Evolutionary conservation across 1,140 invertebrate species (phyloP).

Genomic region (Drosophila murphyi): DNA sequence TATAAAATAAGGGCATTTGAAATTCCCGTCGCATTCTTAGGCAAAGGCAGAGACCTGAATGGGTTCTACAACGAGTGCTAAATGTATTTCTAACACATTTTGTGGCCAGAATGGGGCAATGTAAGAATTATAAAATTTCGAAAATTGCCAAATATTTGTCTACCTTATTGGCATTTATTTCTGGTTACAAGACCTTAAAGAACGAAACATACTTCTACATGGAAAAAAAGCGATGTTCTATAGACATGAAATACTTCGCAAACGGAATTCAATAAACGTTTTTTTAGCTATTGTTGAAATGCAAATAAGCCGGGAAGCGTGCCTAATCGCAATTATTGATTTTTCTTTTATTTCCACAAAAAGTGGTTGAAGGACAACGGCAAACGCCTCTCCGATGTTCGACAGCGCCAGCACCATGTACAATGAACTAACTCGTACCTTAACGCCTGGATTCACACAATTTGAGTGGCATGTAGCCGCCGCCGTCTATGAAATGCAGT

Average conservation of each 20-base stretch:
- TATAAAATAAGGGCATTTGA: slow-evolving; percentile 63
- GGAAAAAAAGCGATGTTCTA: slow-evolving; percentile 34
- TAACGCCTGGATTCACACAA: slow-evolving; percentile 82
- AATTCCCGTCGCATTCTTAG: slow-evolving; percentile 69
- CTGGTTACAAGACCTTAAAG: slow-evolving; percentile 23
- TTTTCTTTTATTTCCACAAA: slow-evolving; percentile 77
- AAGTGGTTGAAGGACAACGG: slow-evolving; percentile 50
- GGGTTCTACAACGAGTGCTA: slow-evolving; percentile 28
- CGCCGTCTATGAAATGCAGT: slow-evolving; percentile 75
- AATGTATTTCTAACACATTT: slow-evolving; percentile 62
- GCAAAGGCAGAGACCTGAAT: slow-evolving; percentile 20
- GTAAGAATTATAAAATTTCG: slow-evolving; percentile 48
- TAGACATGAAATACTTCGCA: slow-evolving; percentile 6
- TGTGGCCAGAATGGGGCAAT: slow-evolving; percentile 45
- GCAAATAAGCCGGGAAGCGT: slow-evolving; percentile 78
- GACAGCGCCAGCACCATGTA: slow-evolving; percentile 54
- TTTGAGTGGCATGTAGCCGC: slow-evolving; percentile 78
- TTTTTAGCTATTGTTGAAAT: slow-evolving; percentile 52
- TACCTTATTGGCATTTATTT: slow-evolving; percentile 53
- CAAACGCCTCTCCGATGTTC: neutral
- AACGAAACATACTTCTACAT: slow-evolving; percentile 10
- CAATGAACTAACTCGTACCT: slow-evolving; percentile 83
- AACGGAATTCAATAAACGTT: slow-evolving; percentile 11
- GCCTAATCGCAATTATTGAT: slow-evolving; percentile 81
- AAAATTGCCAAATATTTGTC: slow-evolving; percentile 53